Evolutionary conservation across 2,888 invertebrate genomes (phyloP), one percentile per base, ranked within the genome.

Genomic region (Meteorus cinctellus): DNA sequence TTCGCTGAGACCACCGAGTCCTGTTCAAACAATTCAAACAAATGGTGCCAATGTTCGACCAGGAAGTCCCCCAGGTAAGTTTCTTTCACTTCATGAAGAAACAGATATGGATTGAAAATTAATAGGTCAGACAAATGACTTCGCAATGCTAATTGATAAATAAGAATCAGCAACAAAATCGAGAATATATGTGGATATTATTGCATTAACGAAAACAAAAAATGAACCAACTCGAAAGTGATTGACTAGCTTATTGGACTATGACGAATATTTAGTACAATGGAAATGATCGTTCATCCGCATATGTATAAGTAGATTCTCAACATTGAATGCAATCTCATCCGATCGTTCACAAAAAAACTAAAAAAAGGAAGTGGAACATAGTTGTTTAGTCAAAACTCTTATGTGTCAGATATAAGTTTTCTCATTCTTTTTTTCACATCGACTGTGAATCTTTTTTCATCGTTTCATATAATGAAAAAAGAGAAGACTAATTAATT

Each of bases 1-100:
- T 74, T 93, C 94, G 63, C 92, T 94, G 81, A 91, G 93, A 79
- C 92, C 93, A 19, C 93, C 94, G 48, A 93, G 94, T 86, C 93
- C 93, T 60, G 90, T 92, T 51, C 91, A 91, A 76, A 90, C 91
- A 14, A 89, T 91, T 55, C 90, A 92, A 81, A 92, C 91, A 78
- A 92, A 92, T 81, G 92, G 91, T 63, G 90, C 91, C 59, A 91
- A 91, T 75, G 91, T 92, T 77, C 90, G 92, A 86, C 90, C 91
- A 60, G 91, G 90, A 75, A 92, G 92, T 86, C 92, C 92, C n/a
- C 92, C 92, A 90, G 92, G 93, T 92, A 87, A 87, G n/a, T 24
- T 60, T 63, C 59, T 29, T 0, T n/a, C 19, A 36, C 29, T 68
- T 10, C 65, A 41, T 36, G 55, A 72, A 36, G 55, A 73, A 36